Conservation (phyloP, 2,113 vertebrate species). For the Podocnemis expansa region DNA sequence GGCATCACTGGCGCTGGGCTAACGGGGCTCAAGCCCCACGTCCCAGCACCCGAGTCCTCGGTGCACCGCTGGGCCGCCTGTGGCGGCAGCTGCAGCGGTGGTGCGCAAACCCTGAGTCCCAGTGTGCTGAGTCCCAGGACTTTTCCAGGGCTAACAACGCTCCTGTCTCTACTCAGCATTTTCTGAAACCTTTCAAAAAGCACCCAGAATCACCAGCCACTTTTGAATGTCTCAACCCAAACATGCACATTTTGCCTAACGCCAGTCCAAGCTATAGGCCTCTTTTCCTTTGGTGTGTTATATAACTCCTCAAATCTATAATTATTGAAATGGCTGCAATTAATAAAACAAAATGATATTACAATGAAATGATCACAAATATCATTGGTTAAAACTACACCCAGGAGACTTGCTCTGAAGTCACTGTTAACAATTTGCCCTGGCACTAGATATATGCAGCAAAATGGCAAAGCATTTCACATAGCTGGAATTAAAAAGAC, state of each 20-base stretch:
- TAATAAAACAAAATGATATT: neutral
- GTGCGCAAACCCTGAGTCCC: too few relatives aligned
- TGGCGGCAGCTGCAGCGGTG: too few relatives aligned
- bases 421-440: neutral
- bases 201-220: neutral
- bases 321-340: neutral
- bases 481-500: neutral
- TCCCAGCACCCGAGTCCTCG: too few relatives aligned
- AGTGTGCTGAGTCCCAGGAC: too few relatives aligned
- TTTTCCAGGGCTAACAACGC: too few relatives aligned
- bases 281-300: neutral
- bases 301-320: neutral
- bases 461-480: neutral
- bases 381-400: neutral
- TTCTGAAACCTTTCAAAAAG: neutral
- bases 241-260: neutral
- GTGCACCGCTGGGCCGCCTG: too few relatives aligned
- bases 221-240: slow-evolving; percentile 30
- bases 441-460: rapidly evolving
- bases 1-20: too few relatives aligned
- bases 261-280: neutral
- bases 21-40: too few relatives aligned
- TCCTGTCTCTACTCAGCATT: too few relatives aligned
- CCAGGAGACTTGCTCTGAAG: neutral
- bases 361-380: neutral